Evolutionary conservation across 2,113 vertebrate genomes (phyloP), one percentile per base, ranked within the genome.

Genomic region (Lontra canadensis): DNA sequence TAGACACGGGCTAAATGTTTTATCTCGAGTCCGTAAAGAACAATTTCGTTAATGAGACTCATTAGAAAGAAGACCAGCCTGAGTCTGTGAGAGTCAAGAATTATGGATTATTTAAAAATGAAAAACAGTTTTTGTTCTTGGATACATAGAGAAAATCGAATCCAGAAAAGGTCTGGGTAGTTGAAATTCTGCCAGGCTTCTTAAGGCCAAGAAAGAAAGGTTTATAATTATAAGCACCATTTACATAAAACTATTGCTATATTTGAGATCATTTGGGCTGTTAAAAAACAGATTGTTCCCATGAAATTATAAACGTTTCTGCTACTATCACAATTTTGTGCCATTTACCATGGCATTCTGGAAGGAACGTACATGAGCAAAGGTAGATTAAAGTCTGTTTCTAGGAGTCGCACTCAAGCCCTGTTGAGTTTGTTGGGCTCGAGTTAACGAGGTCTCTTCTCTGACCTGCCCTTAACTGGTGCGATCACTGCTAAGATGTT

Each of bases 231-330:
- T 15, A 91, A 95, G 73, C 61, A 95, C 81, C 81, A 96, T 93
- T 94, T 97, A 93, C 86, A 95, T 96, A 95, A 96, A 97, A 87
- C 47, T n/a, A 81, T 84, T 96, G 95, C 86, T 97, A 80, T 93
- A 96, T 97, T 94, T 96, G 94, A 74, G 39, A 82, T 78, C 44
- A 61, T 88, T 96, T 94, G 76, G 67, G 67, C 97, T 94, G 52
- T 97, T 96, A 97, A 79, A 95, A 95, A 97, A 97, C 79, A 95
- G 83, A 97, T 95, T 84, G 82, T 91, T 96, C 79, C 89, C 96
- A 97, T 90, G 86, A 95, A 98, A 97, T 97, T 89, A 84, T 55
- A 95, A 97, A 92, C 31, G 89, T 96, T 96, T 97, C 69, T 93
- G 65, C 52, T 93, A 55, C 73, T 88, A 92, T 94, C 84, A 92